Evolutionary conservation across 37 sponge, comb jelly and placozoan genomes (phyloP), one percentile per base, ranked within the genome.

Genomic region (Axinella damicornis): DNA sequence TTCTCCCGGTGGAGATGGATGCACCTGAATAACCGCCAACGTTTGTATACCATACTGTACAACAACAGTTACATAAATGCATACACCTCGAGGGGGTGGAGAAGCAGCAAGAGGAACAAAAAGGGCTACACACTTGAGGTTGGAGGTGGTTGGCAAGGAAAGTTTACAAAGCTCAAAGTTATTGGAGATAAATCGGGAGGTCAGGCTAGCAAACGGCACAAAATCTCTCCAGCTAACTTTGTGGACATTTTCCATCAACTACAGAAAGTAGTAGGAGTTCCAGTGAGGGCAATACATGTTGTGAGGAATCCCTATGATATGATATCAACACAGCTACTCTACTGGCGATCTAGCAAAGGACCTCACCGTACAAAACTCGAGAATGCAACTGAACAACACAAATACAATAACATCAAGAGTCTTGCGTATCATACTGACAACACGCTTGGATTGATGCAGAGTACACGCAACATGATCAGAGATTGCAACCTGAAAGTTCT

Each of bases 281-380:
- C 83, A 22, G 25, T 83, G 46, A 72, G 52, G 25, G 74, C 32
- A 0, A 58, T 83, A 4, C 83, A 71, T 41, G 83, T 73, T 6
- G 33, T 83, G 6, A 71, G 83, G 19, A 83, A 83, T 59, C 83
- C 83, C 12, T 83, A 73, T 40, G 83, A 83, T 54, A 83, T 83
- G 53, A 72, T 83, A 13, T 63, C 73, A 9, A 83, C 83, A 11
- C 19, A 65, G 31, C 64, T 83, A 57, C 61, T 83, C 17, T 83
- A 83, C 9, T 64, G 46, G 11, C 39, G 16, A 2, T 20, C 40
- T 25, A 11, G 36, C 11, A 25, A 46, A 2, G n/a, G n/a, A n/a
- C n/a, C n/a, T n/a, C 54, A 55, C 24, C 32, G 65, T 0, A 41
- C 35, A 19, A 73, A 71, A 41, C 59, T 27, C 20, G 39, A n/a